Evolutionary conservation across 2,888 invertebrate species (phyloP), one percentile per base, ranked within the genome.

Genomic region (Erebia aethiops): DNA sequence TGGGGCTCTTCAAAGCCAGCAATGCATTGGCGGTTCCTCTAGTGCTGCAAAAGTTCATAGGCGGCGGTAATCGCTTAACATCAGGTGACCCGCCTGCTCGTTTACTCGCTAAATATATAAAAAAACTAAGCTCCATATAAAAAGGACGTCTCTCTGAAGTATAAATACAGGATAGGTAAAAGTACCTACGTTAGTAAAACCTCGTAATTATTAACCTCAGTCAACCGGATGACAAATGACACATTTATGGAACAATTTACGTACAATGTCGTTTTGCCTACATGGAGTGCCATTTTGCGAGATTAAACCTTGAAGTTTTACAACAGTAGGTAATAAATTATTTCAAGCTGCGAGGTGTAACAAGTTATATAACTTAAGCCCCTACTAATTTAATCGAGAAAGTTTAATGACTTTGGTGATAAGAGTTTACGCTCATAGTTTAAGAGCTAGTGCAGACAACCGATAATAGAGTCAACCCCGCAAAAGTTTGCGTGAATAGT

Each of bases 331-430:
- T 49, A 62, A 62, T 62, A 62, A 62, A 62, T 62, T 62, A 62
- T 62, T 13, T 49, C 46, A 46, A 62, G 62, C 46, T 49, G 49
- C 46, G 62, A 62, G 49, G 51, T 60, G 60, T 67, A 67, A 49
- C 57, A 58, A 67, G 46, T 26, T 58, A n/a, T 18, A 60, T 41
- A 52, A 60, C 51, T 67, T 67, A 51, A 61, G 41, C 41, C 67
- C 46, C 13, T 66, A 57, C 57, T 60, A 67, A 67, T 67, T 67
- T 67, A 46, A 67, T 60, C 51, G 35, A 51, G 60, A 67, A 67
- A 60, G 51, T 67, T 61, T 52, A 60, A 67, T 67, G 67, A 67
- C 51, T 67, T 67, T 26, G 26, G 43, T 46, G 43, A 62, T 62
- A 62, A 49, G 46, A 46, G 1, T 49, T 46, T 49, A 21, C 21